Base-by-base conservation (phyloP, 2,888 invertebrate species). In the Heliconius sara region DNA sequence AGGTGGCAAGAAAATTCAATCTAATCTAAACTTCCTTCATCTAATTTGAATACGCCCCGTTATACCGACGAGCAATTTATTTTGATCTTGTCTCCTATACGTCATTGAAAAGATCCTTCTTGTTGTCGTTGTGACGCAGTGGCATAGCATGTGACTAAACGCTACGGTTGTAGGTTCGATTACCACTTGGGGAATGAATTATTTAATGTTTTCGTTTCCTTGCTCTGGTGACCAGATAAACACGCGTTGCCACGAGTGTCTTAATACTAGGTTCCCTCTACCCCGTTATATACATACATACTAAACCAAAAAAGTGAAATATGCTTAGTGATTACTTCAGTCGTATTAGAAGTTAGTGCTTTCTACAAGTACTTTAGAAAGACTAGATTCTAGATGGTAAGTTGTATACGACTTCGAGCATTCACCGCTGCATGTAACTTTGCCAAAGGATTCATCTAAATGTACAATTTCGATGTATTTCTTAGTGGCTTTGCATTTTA, bases 1-100 rank as follows among this genome's bases (percentile, higher is more conserved):
- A 93, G 94, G 92, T 93, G 92, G 90, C 89, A 89, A 87, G 91
- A 91, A 92, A 93, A 94, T 94, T 94, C 93, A 92, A 94, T 94
- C 91, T 91, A 94, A 94, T 94, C 93, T 92, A 92, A 94, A 94
- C 91, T 94, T 93, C 91, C 91, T 93, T 92, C 92, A 92, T 93
- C 93, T 93, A 93, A 94, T 94, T 93, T 93, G 92, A 93, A 93
- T 93, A 91, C 91, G 90, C 92, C 82, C 82, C 83, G 82, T 83
- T 80, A 83, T 79, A 83, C 84, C 81, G 67, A 74, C 72, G 77
- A 76, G 77, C 81, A 89, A 89, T 90, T 89, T 89, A 89, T 89
- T 89, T 87, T 83, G 83, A 84, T 84, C 84, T 81, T 84, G 80
- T 84, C 85, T 63, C 73, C 74, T 81, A n/a, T 78, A 79, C 82